These are phyloP conservation scores for Echinometra lucunter DNA, from an alignment of 53 echinoderm and acorn worm species.

Conservation along the genomic window DNA sequence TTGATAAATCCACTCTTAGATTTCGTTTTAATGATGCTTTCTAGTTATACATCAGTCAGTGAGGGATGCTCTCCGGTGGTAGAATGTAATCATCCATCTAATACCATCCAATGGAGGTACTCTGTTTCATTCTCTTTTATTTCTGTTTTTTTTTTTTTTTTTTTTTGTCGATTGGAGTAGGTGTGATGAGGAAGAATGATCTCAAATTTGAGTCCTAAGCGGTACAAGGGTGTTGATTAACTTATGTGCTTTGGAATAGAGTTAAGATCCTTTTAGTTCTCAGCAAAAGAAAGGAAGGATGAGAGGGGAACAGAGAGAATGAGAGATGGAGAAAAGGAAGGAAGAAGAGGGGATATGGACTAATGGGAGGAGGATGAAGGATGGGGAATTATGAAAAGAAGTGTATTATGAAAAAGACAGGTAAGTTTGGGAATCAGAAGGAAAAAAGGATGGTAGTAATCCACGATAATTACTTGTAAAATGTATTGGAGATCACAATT, in stretches of 20 bases:
- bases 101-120: background rate
- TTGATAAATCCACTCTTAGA: background rate
- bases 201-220: too few relatives aligned
- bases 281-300: background rate
- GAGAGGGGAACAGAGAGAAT: background rate
- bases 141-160: background rate
- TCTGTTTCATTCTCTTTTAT: background rate
- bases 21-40: slow-evolving; percentile 17
- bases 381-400: background rate
- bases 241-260: too few relatives aligned
- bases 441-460: too few relatives aligned
- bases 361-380: background rate
- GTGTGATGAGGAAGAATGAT: background rate
- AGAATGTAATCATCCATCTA: background rate
- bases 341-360: background rate
- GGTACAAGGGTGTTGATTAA: too few relatives aligned
- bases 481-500: background rate
- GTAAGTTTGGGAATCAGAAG: too few relatives aligned
- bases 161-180: too few relatives aligned
- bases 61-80: background rate
- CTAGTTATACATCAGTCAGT: background rate
- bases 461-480: too few relatives aligned
- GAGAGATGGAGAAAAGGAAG: background rate
- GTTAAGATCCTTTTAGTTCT: too few relatives aligned
- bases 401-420: background rate